Conservation (phyloP, 1,140 invertebrate species). For the Drosophila punjabiensis region DNA sequence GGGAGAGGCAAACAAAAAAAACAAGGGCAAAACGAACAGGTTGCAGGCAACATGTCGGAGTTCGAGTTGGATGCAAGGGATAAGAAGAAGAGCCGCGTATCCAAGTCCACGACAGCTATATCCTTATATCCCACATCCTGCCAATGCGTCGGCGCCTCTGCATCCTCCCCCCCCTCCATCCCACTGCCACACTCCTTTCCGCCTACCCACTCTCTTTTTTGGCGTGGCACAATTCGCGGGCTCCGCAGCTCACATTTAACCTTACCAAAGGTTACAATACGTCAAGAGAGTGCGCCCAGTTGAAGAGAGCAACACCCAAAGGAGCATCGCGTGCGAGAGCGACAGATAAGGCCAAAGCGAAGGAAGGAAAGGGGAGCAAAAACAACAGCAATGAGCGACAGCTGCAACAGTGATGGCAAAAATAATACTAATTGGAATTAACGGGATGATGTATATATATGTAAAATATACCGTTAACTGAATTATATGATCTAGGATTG, state of each 20-base stretch:
- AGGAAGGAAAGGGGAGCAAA: not conserved
- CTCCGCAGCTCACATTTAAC: constrained; percentile 69
- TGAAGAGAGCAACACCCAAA: constrained; percentile 31
- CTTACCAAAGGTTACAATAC: constrained; percentile 74
- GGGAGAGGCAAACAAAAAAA: not conserved
- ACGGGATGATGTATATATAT: not conserved
- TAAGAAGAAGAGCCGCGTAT: constrained; percentile 42
- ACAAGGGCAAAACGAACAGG: constrained; percentile 50
- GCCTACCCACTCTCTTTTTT: constrained; percentile 39
- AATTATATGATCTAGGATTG: too few species aligned
- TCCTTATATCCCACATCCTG: constrained; percentile 17
- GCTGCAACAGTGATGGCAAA: constrained; percentile 21
- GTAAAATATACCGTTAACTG: too few species aligned
- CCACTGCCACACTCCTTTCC: constrained; percentile 18
- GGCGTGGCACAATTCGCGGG: constrained; percentile 69
- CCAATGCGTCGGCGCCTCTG: constrained; percentile 68
- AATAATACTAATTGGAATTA: not conserved
- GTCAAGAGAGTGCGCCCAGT: constrained; percentile 38
- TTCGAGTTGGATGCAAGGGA: constrained; percentile 62
- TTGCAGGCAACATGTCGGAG: constrained; percentile 49
- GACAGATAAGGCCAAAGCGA: not conserved
- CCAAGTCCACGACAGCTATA: constrained; percentile 32
- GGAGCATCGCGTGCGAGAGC: constrained; percentile 14
- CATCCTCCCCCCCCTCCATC: constrained; percentile 11
- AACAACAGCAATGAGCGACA: constrained; percentile 14